These are phyloP conservation scores for Clanis bilineata DNA, from an alignment of 2,888 invertebrate genomes.

Conservation along the genomic window DNA sequence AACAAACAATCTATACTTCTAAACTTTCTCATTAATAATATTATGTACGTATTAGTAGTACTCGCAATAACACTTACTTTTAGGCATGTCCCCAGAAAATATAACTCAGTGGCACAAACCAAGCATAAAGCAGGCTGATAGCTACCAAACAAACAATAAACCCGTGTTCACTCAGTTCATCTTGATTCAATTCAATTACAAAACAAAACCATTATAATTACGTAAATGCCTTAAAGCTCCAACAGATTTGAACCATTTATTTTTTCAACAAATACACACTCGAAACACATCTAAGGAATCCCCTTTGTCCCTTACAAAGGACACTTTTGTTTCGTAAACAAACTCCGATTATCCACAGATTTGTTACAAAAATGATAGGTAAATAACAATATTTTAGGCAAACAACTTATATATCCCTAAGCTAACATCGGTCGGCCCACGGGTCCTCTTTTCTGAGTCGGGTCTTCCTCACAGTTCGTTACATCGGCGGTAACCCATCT, in stretches of 20 bases:
- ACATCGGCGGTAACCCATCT: constrained; percentile 65
- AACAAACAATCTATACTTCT: too few relatives aligned
- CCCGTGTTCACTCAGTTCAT: neutral
- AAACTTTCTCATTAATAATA: too few relatives aligned
- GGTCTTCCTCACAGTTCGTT: constrained; percentile 71
- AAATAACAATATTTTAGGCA: constrained; percentile 78
- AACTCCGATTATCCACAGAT: constrained; percentile 71
- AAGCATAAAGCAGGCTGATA: neutral
- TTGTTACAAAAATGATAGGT: constrained; percentile 73
- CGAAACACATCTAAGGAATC: constrained; percentile 35
- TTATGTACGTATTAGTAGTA: too few relatives aligned
- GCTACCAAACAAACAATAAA: neutral
- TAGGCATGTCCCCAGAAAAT: too few relatives aligned
- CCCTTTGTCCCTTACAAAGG: constrained; percentile 53
- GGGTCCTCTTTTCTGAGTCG: constrained; percentile 39
- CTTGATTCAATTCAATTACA: neutral
- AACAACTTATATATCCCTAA: constrained; percentile 73
- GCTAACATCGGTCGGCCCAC: constrained; percentile 61
- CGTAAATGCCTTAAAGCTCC: neutral
- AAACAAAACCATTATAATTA: neutral
- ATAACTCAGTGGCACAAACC: neutral
- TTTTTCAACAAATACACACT: constrained; percentile 18
- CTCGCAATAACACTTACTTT: too few relatives aligned
- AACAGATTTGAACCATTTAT: constrained; percentile 1
- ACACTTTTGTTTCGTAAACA: constrained; percentile 63